A percentile compares a stretch with the other conserved stretches of the same genome.
Conservation (phyloP, 2,113 vertebrate genomes). For the Murina feae region DNA sequence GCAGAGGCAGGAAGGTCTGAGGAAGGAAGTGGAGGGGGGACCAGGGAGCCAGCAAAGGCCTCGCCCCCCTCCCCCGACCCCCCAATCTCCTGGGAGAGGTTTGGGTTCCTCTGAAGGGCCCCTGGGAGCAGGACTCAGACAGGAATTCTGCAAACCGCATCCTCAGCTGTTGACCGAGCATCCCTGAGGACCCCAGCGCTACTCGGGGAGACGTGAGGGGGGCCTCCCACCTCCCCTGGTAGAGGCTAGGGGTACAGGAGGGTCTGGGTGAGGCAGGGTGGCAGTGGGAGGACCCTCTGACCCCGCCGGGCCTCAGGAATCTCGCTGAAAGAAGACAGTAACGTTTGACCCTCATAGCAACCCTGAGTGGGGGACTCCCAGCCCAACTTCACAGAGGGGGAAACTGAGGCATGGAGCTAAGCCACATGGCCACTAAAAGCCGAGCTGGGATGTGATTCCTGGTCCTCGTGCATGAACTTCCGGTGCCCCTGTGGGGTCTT, state of each 20-base stretch:
- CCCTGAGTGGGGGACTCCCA: too few species aligned
- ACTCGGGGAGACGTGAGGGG: too few species aligned
- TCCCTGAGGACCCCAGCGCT: not conserved
- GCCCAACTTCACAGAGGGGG: not conserved
- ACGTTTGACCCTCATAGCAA: not conserved
- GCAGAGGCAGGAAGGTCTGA: conserved; percentile 71
- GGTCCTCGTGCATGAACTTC: not conserved
- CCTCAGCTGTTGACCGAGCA: not conserved
- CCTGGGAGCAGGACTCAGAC: not conserved
- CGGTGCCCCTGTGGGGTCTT: not conserved
- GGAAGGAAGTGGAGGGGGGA: conserved; percentile 24
- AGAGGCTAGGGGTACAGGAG: accelerated
- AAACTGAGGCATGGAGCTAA: not conserved
- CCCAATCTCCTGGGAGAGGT: conserved; percentile 68
- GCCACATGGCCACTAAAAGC: not conserved
- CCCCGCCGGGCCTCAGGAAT: not conserved
- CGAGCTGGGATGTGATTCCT: not conserved
- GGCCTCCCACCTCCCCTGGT: too few species aligned
- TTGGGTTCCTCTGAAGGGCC: conserved; percentile 47
- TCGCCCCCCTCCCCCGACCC: conserved; percentile 4
- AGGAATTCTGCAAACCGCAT: conserved; percentile 42
- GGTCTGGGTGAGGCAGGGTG: accelerated
- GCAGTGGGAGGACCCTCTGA: accelerated
- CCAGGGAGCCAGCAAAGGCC: not conserved
- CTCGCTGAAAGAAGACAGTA: not conserved